phyloP scores from a whole-genome alignment of 2,113 vertebrate species.

The Nicator chloris region DNA sequence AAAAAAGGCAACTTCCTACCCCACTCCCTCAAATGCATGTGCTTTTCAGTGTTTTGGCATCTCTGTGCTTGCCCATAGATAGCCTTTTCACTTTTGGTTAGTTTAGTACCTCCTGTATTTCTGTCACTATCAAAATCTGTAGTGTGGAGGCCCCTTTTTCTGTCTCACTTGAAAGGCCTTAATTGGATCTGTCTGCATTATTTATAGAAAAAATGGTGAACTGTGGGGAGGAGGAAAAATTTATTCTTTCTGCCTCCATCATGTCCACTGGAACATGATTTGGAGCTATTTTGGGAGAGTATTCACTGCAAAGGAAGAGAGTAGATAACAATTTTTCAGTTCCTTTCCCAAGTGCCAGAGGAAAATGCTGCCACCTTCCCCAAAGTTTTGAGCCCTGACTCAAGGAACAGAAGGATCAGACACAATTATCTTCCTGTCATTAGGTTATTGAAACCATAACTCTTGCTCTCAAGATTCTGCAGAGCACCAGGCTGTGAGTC shows the following conservation, averaged over 20 bases:
- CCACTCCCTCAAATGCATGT: fast-evolving
- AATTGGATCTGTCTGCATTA: not conserved
- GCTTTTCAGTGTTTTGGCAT: not conserved
- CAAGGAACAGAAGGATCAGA: not conserved
- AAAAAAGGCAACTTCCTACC: not conserved
- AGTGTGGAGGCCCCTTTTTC: not conserved
- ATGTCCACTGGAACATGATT: not conserved
- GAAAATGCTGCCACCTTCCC: not conserved
- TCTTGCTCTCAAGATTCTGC: not conserved
- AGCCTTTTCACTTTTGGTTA: not conserved
- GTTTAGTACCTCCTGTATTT: not conserved
- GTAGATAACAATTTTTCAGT: not conserved
- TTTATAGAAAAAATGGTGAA: not conserved
- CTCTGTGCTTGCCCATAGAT: not conserved
- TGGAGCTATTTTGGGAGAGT: not conserved
- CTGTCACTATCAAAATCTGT: not conserved
- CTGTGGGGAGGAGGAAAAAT: not conserved
- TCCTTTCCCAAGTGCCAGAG: not conserved
- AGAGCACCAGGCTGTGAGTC: not conserved
- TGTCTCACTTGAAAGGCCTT: not conserved
- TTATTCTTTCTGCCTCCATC: not conserved
- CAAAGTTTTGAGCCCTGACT: not conserved
- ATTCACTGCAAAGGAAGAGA: not conserved
- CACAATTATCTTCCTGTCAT: not conserved
- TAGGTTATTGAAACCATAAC: not conserved